Conservation (phyloP, 2,888 invertebrate species). For the Diloba caeruleocephala region DNA sequence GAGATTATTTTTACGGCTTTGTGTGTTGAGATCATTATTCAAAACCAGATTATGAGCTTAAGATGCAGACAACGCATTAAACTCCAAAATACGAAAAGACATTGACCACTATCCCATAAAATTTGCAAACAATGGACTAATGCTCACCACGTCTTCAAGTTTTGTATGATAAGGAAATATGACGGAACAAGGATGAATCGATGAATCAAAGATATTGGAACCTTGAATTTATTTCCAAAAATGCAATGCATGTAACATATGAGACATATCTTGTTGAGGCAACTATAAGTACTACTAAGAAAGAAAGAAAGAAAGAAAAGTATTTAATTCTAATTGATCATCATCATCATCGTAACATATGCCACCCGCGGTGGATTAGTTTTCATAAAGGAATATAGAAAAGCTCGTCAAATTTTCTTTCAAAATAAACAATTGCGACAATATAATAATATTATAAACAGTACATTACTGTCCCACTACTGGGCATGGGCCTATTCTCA, state of each 20-base stretch:
- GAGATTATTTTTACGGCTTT: conserved; percentile 29
- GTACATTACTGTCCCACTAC: no score
- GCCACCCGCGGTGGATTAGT: no score
- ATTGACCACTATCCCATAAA: conserved; percentile 40
- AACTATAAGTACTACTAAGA: no score
- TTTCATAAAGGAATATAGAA: no score
- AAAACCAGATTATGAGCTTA: conserved; percentile 41
- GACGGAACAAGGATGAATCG: conserved; percentile 51
- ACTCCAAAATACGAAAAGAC: conserved; percentile 28
- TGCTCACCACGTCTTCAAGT: conserved; percentile 33
- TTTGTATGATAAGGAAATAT: conserved; percentile 31
- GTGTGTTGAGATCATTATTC: conserved; percentile 28
- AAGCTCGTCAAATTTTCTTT: no score
- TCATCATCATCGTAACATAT: no score
- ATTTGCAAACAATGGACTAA: conserved; percentile 55
- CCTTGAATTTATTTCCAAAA: conserved; percentile 55
- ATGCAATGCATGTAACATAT: conserved; percentile 16
- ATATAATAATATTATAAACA: no score
- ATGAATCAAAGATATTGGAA: conserved; percentile 30
- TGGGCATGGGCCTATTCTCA: no score
- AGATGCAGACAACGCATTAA: conserved; percentile 30
- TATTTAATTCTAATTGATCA: no score
- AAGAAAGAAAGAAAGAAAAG: no score
- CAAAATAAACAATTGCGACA: no score
- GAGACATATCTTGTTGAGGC: conserved; percentile 25